Evolutionary conservation across 2,888 invertebrate species (phyloP).

Genomic region (Eupithecia subfuscata): DNA sequence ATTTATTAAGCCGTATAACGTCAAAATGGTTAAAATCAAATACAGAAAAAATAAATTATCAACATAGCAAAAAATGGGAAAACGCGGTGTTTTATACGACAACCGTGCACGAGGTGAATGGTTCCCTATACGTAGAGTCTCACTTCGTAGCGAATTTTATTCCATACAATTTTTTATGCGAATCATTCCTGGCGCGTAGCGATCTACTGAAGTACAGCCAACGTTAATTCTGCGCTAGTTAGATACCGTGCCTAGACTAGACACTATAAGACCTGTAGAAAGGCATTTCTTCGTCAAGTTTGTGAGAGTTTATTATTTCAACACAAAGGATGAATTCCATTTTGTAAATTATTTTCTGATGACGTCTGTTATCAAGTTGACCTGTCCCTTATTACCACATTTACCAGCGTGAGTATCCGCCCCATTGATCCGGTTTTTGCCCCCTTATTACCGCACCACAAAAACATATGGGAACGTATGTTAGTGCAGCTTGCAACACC

Average conservation of each 20-base stretch:
- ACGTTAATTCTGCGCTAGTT: too few species aligned
- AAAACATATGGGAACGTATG: conserved; percentile 66
- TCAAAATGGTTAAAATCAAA: too few species aligned
- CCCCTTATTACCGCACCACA: conserved; percentile 48
- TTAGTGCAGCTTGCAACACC: conserved; percentile 63
- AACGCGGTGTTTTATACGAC: too few species aligned
- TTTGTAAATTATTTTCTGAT: neutral
- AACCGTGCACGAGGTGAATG: too few species aligned
- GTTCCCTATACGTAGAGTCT: too few species aligned
- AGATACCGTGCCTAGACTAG: neutral
- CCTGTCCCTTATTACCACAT: conserved; percentile 48
- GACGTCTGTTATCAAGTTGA: conserved; percentile 8
- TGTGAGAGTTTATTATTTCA: neutral
- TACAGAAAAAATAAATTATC: too few species aligned
- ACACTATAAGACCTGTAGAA: neutral
- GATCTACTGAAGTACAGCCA: too few species aligned
- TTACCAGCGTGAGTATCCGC: conserved; percentile 49
- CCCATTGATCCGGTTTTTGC: conserved; percentile 61
- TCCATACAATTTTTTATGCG: too few species aligned
- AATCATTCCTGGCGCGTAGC: too few species aligned
- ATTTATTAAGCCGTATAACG: too few species aligned
- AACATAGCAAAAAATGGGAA: too few species aligned
- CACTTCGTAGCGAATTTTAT: too few species aligned
- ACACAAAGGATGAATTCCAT: neutral
- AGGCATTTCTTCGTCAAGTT: neutral